phyloP scores from a whole-genome alignment of 2,113 vertebrate genomes.

The Esox niger region DNA sequence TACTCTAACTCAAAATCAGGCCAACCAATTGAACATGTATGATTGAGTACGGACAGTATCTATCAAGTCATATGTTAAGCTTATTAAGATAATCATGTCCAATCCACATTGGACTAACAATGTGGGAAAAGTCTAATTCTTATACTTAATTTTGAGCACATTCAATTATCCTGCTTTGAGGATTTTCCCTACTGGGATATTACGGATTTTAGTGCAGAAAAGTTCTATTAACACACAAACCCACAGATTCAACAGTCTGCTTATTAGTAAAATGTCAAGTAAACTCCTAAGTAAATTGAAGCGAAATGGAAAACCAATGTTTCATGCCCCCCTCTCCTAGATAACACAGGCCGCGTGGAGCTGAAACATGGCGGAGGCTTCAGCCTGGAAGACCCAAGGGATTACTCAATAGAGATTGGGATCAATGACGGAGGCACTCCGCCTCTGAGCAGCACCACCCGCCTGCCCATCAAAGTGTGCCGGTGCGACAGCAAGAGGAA shows the following conservation, averaged over 20 bases:
- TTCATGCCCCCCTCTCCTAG: slow-evolving; percentile 64
- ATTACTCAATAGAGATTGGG: slow-evolving; percentile 78
- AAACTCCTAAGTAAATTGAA: no score
- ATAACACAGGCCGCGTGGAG: slow-evolving; percentile 82
- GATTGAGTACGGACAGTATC: not conserved
- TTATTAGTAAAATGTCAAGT: no score
- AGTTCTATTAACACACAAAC: no score
- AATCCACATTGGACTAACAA: not conserved
- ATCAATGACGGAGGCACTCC: slow-evolving; percentile 84
- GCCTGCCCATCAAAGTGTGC: slow-evolving; percentile 78
- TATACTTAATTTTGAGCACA: no score
- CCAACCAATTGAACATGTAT: not conserved
- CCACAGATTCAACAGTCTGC: no score
- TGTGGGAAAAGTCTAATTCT: no score
- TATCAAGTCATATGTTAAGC: not conserved
- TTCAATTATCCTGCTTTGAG: no score
- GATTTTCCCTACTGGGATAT: no score
- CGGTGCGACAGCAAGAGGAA: slow-evolving; percentile 75
- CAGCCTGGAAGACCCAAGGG: slow-evolving; percentile 76
- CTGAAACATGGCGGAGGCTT: slow-evolving; percentile 85
- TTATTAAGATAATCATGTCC: not conserved
- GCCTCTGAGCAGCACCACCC: slow-evolving; percentile 70
- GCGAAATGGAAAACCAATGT: not conserved
- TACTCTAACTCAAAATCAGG: not conserved
- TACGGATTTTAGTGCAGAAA: no score